Evolutionary conservation across 2,888 invertebrate genomes (phyloP).

Genomic region (Drosophila nigritarsus): DNA sequence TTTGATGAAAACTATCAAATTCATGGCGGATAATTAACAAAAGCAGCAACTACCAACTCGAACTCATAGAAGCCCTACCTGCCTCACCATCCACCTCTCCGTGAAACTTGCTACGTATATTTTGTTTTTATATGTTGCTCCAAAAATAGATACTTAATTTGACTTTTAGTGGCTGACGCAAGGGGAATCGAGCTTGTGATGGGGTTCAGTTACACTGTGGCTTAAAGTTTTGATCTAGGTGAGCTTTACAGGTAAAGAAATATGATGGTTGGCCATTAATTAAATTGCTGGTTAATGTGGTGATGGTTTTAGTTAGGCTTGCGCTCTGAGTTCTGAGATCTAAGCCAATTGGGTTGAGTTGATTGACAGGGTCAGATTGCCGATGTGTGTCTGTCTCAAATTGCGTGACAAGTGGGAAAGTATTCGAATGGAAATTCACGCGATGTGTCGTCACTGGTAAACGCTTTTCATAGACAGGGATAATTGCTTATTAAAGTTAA

Average conservation of each 20-base stretch:
- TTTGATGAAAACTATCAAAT: conserved; percentile 76
- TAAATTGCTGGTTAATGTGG: conserved; percentile 49
- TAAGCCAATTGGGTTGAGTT: conserved; percentile 8
- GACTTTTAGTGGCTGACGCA: conserved; percentile 60
- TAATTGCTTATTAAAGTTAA: neutral
- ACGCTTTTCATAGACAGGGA: conserved; percentile 11
- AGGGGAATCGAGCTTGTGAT: conserved; percentile 21
- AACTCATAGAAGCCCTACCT: neutral
- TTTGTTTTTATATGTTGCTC: conserved; percentile 56
- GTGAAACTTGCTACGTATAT: conserved; percentile 24
- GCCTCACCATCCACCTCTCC: neutral
- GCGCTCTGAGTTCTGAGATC: conserved; percentile 8
- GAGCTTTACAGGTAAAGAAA: conserved; percentile 36
- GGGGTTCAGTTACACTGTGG: conserved; percentile 43
- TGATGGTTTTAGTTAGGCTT: conserved; percentile 23
- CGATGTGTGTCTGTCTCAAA: conserved; percentile 32
- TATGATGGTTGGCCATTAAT: conserved; percentile 55
- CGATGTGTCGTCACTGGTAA: conserved; percentile 11
- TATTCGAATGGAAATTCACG: conserved; percentile 32
- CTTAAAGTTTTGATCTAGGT: conserved; percentile 50
- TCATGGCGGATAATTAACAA: conserved; percentile 74
- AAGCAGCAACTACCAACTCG: conserved; percentile 20
- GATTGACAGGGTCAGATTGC: conserved; percentile 24
- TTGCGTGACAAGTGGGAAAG: conserved; percentile 51
- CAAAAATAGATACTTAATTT: conserved; percentile 76